Base-by-base conservation (phyloP, 2,888 invertebrate genomes). In the Cantharis rufa region DNA sequence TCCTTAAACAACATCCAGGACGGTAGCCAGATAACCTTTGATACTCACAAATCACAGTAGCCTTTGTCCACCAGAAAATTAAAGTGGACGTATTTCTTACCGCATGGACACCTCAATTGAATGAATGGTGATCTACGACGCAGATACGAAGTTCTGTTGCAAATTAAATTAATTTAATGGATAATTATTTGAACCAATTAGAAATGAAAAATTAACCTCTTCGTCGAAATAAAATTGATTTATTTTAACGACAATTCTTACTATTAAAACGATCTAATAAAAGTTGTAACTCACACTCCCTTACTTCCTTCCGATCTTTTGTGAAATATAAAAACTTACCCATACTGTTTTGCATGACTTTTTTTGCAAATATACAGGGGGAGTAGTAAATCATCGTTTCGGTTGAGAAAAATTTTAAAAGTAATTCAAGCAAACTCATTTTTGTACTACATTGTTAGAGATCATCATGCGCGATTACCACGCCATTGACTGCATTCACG, bases 21-120 rank as follows among this genome's bases (percentile, higher is more conserved):
- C 83, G 83, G 79, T 84, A 85, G 86, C 86, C 86, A 86, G 85
- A 86, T 87, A 86, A 86, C 85, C 87, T 86, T 84, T 85, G 84
- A 81, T 82, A 81, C 81, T 79, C 81, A 82, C 85, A 85, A 86
- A 86, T 86, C 84, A 84, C 80, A 69, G 73, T 69, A 78, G 82
- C 85, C 85, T 86, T 86, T 87, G 86, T 86, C 84, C 85, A 81
- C 79, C 80, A 82, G 84, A 86, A 86, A 86, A 87, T 87, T 87
- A 86, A 87, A 85, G 84, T 84, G 86, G 80, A 82, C 85, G 85
- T 87, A 85, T 86, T 84, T 86, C 86, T 86, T 85, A 83, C 81
- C 81, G 79, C 81, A 81, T 82, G 80, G 85, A 84, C 85, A 83
- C 82, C 82, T 81, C 85, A 86, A 86, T 85, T 86, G 86, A 86